These are phyloP conservation scores for Brienomyrus longianalis DNA, from an alignment of 2,113 vertebrate species.

Conservation along the genomic window DNA sequence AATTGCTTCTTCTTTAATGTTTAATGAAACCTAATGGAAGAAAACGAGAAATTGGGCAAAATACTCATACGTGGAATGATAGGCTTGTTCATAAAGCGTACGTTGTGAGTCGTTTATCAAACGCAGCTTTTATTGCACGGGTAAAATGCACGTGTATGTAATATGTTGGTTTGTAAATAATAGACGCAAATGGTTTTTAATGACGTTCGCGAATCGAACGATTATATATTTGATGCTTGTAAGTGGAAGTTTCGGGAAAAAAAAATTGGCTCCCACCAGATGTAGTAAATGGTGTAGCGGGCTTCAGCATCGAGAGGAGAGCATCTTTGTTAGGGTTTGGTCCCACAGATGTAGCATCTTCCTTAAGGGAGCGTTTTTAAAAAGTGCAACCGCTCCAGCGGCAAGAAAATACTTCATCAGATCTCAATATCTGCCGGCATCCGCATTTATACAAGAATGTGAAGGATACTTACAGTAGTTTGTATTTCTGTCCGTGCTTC, in stretches of 20 bases:
- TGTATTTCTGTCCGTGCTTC: background rate
- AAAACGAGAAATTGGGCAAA: background rate
- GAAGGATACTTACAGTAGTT: background rate
- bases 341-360: background rate
- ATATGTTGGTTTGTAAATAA: background rate
- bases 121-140: background rate
- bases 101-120: background rate
- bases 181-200: background rate
- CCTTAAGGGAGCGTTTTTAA: background rate
- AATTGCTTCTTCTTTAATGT: background rate
- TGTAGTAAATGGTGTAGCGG: background rate
- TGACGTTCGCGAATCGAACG: background rate
- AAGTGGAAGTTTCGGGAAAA: background rate
- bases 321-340: background rate
- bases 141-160: background rate
- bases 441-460: background rate
- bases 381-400: background rate
- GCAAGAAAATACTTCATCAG: too few relatives aligned
- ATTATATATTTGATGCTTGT: background rate
- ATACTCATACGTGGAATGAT: background rate
- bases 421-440: background rate
- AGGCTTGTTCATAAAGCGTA: background rate
- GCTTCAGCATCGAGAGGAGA: background rate
- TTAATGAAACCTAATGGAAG: background rate
- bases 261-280: background rate